These are phyloP conservation scores for Paramuricea clavata DNA, from an alignment of 92 coral and sea anemone species.

Conservation along the genomic window DNA sequence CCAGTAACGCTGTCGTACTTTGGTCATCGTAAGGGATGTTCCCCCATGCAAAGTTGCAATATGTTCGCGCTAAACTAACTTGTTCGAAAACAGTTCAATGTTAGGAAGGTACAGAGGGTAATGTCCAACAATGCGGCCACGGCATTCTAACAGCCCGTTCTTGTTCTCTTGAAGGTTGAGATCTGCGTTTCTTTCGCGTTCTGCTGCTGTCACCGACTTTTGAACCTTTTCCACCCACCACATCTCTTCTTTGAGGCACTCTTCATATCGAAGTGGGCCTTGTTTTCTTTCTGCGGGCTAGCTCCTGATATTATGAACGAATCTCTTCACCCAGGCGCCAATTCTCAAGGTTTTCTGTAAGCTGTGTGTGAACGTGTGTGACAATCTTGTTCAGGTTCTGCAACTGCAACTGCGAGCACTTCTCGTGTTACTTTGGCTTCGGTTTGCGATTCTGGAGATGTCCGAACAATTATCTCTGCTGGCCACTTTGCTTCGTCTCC, in stretches of 20 bases:
- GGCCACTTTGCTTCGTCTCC: constrained; percentile 6
- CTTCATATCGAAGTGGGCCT: constrained; percentile 20
- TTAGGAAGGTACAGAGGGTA: background rate
- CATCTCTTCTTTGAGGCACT: constrained; percentile 9
- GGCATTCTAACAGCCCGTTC: background rate
- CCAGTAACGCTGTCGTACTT: background rate
- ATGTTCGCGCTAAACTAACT: background rate
- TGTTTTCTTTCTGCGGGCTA: constrained; percentile 5
- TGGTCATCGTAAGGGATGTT: no score
- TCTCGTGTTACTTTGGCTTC: constrained; percentile 25
- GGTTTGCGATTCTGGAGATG: no score
- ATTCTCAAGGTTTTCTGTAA: no score
- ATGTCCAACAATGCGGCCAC: background rate
- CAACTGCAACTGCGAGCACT: constrained; percentile 10
- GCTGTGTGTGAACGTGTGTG: background rate
- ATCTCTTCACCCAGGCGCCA: background rate
- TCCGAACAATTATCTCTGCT: constrained; percentile 4
- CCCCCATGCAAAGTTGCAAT: background rate
- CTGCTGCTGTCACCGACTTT: constrained; percentile 15
- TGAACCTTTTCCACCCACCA: constrained; percentile 2
- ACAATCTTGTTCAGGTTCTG: background rate
- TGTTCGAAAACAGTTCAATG: background rate
- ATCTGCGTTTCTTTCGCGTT: constrained; percentile 5
- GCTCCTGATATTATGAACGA: background rate
- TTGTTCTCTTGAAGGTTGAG: background rate